Base-by-base conservation (phyloP, 2,888 invertebrate genomes). In the Luffia ferchaultella region DNA sequence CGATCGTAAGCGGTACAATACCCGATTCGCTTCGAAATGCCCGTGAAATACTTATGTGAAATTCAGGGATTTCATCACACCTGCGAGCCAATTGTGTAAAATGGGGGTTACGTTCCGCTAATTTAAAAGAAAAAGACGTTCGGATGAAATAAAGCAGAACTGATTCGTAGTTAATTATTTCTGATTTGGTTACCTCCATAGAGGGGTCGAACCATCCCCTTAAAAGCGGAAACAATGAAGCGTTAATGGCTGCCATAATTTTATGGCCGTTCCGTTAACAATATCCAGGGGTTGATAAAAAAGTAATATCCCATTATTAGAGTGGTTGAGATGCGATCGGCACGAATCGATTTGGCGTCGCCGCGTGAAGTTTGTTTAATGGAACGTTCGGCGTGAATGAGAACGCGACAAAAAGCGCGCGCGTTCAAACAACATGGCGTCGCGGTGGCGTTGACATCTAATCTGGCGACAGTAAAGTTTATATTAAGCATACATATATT, bases 361-460 rank as follows among this genome's bases (percentile, higher is more conserved):
- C 68, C 67, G 75, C 79, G 77, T 80, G 78, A 79, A 75, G 79
- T 82, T 82, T 80, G 82, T 78, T 80, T 79, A 80, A 76, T 67
- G 73, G 73, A 76, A 76, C 77, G 71, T 68, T 68, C 70, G 74
- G 18, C 18, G 30, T 30, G 69, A 57, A 58, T 58, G 57, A 55
- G 49, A 52, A 51, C 41, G 51, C 50, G 54, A 54, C 52, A 59
- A 58, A 57, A 63, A 67, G 65, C 68, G 62, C 68, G 62, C 70
- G 72, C 70, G 70, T 67, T 61, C 53, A 62, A 65, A 65, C 64
- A 59, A 53, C 62, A 62, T 64, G 71, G 65, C 66, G 64, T 62
- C 64, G 55, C 55, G 20, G 18, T 45, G 19, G 48, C 48, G 45
- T 47, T 40, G 44, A n/a, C n/a, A n/a, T n/a, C n/a, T n/a, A n/a